Evolutionary conservation across 1,140 invertebrate species (phyloP), one percentile per base, ranked within the genome.

Genomic region (Penaeus indicus): DNA sequence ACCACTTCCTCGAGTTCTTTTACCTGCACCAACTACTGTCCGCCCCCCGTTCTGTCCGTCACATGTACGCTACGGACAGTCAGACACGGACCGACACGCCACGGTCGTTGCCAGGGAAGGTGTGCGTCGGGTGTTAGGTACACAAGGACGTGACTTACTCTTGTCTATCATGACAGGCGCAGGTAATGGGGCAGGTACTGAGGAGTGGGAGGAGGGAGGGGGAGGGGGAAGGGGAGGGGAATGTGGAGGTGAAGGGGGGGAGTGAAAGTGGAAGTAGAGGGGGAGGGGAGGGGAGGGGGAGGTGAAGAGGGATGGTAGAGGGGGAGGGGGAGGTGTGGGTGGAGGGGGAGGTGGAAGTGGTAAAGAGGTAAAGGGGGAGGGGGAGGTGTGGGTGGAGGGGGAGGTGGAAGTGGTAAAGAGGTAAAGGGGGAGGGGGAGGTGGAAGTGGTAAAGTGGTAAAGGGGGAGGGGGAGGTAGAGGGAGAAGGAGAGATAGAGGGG

Each of bases 271-370:
- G 67, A 69, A 69, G 27, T 25, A 19, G 67, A 25, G 67, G 67
- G 67, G 10, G 67, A 69, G n/a, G 27, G 27, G 67, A 27, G 27
- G 67, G 27, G 67, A 0, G 10, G 3, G n/a, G n/a, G 8, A 8
- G 21, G 8, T 22, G 27, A 27, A 27, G 27, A 69, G 63, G 27
- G 27, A 10, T 25, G 5, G 27, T 63, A 32, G 61, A 21, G 64
- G 47, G 18, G 42, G 61, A 25, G 27, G 60, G 81, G 16, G 18
- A 63, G 27, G 61, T 54, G 64, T 22, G 61, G 62, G 61, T 21
- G 63, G 80, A 62, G 27, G 47, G 80, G 63, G 80, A 62, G 62
- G 61, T 47, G 63, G 80, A 62, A 62, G 27, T 47, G 63, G 80
- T 22, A 54, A 60, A 25, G 64, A 62, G 27, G 63, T 38, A 62